Evolutionary conservation across 2,888 invertebrate genomes (phyloP), one percentile per base, ranked within the genome.

Genomic region (Sicus ferrugineus): DNA sequence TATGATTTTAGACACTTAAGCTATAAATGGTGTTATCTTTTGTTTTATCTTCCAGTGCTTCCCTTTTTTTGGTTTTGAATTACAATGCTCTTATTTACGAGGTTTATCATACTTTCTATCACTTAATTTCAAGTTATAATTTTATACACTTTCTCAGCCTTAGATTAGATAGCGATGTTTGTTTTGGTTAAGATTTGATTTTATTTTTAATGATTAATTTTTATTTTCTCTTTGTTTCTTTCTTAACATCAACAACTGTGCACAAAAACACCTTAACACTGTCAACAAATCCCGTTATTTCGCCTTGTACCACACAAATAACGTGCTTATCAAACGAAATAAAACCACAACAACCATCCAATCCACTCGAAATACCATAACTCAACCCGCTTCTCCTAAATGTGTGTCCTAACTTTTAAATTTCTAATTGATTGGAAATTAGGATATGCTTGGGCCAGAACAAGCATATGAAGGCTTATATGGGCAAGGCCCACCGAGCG

Each of bases 381-480:
- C 16, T 46, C 58, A 48, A 58, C 30, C 67, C n/a, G n/a, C n/a
- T 28, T 58, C 42, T 56, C 58, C 66, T 59, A 16, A 30, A 74
- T 74, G 75, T 77, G 72, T 76, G 61, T 78, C 79, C 80, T 81
- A 81, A 81, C 78, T 78, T 81, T 79, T 77, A 31, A 67, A 67
- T 67, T 67, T 67, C 59, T 67, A 48, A 67, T 67, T 67, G 67
- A 58, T 67, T 67, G 67, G 67, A 59, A 58, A 67, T 67, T 67
- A 85, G 84, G 85, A 86, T 82, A 85, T 85, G 85, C 84, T 90
- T 95, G 94, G 96, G 83, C 93, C 94, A 81, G 96, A 96, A 86
- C 95, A 95, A 88, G 92, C 93, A 83, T 96, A 95, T 88, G 96
- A 96, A 86, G 93, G 93, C 86, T 91, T 95, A 89, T 96, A 96